Base-by-base conservation (phyloP, 2,797 vertebrate species). In the Lepilemur septentrionalis region DNA sequence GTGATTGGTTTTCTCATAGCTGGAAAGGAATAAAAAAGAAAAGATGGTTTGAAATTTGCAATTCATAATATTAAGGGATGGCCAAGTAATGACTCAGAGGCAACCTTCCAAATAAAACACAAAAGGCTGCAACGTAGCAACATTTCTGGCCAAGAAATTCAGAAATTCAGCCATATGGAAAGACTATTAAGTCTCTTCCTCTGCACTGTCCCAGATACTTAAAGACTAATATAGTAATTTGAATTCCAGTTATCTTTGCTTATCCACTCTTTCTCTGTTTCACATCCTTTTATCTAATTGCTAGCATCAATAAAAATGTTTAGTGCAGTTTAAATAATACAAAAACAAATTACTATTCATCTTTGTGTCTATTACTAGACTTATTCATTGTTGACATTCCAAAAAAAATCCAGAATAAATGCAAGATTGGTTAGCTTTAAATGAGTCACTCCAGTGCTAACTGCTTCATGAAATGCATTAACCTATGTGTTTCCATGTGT, bases 401-500 rank as follows among this genome's bases (percentile, higher is more conserved):
- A 5, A 35, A 41, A 55, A 55, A 72, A 41, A 20, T 35, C 28
- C 70, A 10, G 57, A 92, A 59, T 55, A 22, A 61, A 84, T 73
- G 32, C n/a, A 18, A 80, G 61, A 82, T 41, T 80, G 9, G 5
- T 70, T 84, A 61, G 17, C 32, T 92, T 57, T 93, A 57, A 90
- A 25, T 90, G 89, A 43, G 30, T 67, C 69, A 28, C 14, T 52
- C 72, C 7, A 46, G 46, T 30, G 41, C 30, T 87, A 13, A 81
- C 18, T 61, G 35, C 55, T 52, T 92, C 63, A 28, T 38, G 48
- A 61, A 87, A 69, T 76, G 30, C 35, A 38, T 90, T 97, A 76
- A 98, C 96, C 78, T 98, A 20, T 96, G 95, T 98, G 97, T 98
- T 88, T 88, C 76, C 91, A 4, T 95, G 70, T 98, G 96, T 98